Evolutionary conservation across 2,113 vertebrate genomes (phyloP), one percentile per base, ranked within the genome.

Genomic region (Vireo altiloquus): DNA sequence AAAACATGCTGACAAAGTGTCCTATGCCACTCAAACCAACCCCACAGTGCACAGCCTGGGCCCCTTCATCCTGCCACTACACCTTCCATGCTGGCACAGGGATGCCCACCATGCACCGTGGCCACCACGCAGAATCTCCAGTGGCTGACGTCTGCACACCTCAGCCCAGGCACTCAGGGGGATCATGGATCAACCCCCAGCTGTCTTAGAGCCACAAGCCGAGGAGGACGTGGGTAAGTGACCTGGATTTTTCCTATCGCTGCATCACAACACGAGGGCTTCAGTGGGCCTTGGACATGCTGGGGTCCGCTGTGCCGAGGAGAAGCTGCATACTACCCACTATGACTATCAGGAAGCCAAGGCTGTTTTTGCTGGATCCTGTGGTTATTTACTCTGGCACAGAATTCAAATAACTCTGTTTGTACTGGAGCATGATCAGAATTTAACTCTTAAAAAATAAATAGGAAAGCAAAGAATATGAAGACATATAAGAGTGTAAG

Each of bases 401-500:
- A 54, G 87, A 91, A 65, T 53, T 56, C 61, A 72, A 83, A 57
- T 80, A 90, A 86, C 54, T 80, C 37, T 63, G 69, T 80, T 86
- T 84, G 56, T 80, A 86, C 47, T 74, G 72, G n/a, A 89, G 21
- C 71, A 80, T 30, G 14, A 86, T 52, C n/a, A 81, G n/a, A 75
- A 75, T 66, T 95, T 92, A 90, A 92, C 60, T 92, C 59, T 82
- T 85, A 49, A 89, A 95, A 75, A 89, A 56, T 9, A 83, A 91
- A 70, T 40, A 79, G 84, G 84, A 82, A 93, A 90, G 82, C 69
- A 94, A 94, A 31, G 54, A 97, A 95, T 66, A 76, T 49, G 39
- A 89, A 89, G 84, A 95, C 84, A 72, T 91, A 0, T 96, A 94
- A 92, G 92, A 91, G 68, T 95, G 95, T 98, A 98, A 97, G 98